These are phyloP conservation scores for Altica lythri DNA, from an alignment of 2,888 invertebrate species.

Conservation along the genomic window DNA sequence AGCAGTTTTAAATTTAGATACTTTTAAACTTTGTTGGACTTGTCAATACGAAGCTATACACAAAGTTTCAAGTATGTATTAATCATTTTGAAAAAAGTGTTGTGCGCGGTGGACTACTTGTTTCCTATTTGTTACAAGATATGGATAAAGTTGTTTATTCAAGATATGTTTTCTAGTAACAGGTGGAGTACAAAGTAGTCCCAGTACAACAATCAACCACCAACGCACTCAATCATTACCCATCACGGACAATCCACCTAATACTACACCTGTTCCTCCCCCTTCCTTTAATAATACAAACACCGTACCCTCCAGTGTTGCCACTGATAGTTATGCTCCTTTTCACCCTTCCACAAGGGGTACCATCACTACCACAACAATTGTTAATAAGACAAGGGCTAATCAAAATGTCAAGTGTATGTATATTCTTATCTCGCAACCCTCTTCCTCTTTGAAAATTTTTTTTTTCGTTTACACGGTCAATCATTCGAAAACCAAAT, in stretches of 20 bases:
- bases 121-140: too few species aligned
- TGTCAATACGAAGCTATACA: too few species aligned
- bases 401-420: constrained; percentile 54
- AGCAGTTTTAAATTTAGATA: too few species aligned
- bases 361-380: constrained; percentile 17
- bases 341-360: constrained; percentile 29
- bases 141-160: too few species aligned
- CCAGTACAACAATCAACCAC: constrained; percentile 57
- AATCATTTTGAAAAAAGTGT: too few species aligned
- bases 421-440: too few species aligned
- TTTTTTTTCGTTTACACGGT: too few species aligned
- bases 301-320: constrained; percentile 22
- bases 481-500: too few species aligned
- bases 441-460: too few species aligned
- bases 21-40: too few species aligned
- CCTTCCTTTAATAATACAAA: constrained; percentile 42
- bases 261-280: constrained; percentile 25
- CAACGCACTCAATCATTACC: constrained; percentile 74
- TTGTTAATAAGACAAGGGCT: constrained; percentile 45
- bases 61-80: too few species aligned
- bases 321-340: constrained; percentile 25
- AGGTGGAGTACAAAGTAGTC: constrained; percentile 48
- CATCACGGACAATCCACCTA: constrained; percentile 55
- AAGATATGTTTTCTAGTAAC: constrained; percentile 45
- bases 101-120: too few species aligned